Percentiles rank a stretch among this genome's conserved stretches.
Conservation (phyloP, 2,888 invertebrate species). For the Brachycybe producta region DNA sequence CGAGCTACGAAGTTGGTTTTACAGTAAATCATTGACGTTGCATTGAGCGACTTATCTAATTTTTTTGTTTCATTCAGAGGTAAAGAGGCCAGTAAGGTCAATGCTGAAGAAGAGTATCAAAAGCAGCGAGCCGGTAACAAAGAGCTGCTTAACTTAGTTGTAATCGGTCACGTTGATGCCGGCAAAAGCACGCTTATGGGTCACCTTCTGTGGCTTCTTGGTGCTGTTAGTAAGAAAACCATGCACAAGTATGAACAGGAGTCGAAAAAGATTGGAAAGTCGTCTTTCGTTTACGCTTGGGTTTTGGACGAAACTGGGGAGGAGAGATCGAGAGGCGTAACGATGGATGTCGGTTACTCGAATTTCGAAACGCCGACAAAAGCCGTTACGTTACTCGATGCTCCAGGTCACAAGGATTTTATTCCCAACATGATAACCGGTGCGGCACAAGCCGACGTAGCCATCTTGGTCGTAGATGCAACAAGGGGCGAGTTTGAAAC, state of each 20-base stretch:
- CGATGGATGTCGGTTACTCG: conserved; percentile 94
- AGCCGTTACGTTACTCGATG: conserved; percentile 72
- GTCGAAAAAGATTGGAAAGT: conserved; percentile 91
- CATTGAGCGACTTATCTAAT: too few species aligned
- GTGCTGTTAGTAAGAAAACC: conserved; percentile 70
- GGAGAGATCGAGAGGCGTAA: conserved; percentile 87
- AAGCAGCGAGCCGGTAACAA: conserved; percentile 67
- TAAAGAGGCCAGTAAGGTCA: conserved; percentile 26
- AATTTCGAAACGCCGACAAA: conserved; percentile 81
- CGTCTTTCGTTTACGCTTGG: conserved; percentile 98
- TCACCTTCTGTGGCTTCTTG: conserved; percentile 45
- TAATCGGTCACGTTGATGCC: conserved; percentile 92
- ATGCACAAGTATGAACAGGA: conserved; percentile 98
- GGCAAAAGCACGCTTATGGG: conserved; percentile 62
- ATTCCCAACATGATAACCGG: conserved; percentile 99
- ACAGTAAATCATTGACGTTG: too few species aligned
- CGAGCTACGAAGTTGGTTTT: too few species aligned
- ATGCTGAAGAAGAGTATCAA: conserved; percentile 49
- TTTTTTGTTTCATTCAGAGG: too few species aligned
- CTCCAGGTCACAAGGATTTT: conserved; percentile 98
- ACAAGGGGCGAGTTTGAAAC: conserved; percentile 93
- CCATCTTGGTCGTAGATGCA: conserved; percentile 89
- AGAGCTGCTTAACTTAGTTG: conserved; percentile 78
- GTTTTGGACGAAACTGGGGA: conserved; percentile 97
- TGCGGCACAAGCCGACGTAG: conserved; percentile 95